Evolutionary conservation across 2,888 invertebrate genomes (phyloP), one percentile per base, ranked within the genome.

Genomic region (Quadroppia sp.): DNA sequence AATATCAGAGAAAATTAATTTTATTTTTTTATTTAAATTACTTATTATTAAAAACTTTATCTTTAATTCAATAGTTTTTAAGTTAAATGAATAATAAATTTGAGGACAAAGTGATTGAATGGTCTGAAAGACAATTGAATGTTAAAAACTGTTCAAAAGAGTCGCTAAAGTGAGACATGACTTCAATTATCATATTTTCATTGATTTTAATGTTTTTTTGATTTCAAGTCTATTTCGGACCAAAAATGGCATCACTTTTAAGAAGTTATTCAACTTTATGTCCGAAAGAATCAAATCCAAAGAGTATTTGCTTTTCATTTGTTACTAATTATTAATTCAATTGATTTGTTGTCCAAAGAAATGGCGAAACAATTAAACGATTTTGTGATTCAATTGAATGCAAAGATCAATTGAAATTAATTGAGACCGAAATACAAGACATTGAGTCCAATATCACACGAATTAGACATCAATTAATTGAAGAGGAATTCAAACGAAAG

Each of bases 291-390:
- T 64, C 40, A 64, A 64, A 64, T 64, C 64, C n/a, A 32, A 64
- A 64, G 40, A 64, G 64, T 64, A 64, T 36, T 40, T 15, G n/a
- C 9, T 17, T 9, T 15, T 64, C 36, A 40, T 36, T 59, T 13
- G 6, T n/a, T n/a, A 32, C 6, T 30, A 23, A 1, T 30, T 3
- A 15, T 28, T 9, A 32, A 59, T 59, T 28, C 50, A 50, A 56
- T 64, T 40, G 20, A 3, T 36, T 64, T 61, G 3, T 64, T 4
- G 11, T 11, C n/a, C 7, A 64, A n/a, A 56, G 64, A 40, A 64
- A 64, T 64, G 64, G 64, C 2, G 36, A 64, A 64, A 11, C 13
- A 64, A 64, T 64, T n/a, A 64, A 64, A 30, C 30, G 32, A n/a
- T 64, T 64, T 36, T 36, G 11, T 64, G 36, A 32, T 36, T 64